Conservation (phyloP, 2,113 vertebrate species). For the Etheostoma cragini region DNA sequence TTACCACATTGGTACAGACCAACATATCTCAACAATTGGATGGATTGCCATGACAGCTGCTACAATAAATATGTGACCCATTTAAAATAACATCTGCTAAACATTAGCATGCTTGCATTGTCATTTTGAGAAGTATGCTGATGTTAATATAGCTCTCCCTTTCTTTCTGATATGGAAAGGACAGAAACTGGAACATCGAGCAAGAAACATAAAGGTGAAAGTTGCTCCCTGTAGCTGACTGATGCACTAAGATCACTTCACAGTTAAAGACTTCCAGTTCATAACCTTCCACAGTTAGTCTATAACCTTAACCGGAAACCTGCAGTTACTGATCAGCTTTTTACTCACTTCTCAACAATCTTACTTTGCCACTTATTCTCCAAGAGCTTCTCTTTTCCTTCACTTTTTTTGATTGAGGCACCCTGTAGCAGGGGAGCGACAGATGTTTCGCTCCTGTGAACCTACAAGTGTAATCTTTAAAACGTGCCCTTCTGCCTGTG, state of each 20-base stretch:
- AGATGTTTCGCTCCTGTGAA: constrained; percentile 57
- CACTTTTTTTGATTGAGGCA: constrained; percentile 30
- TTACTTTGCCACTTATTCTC: constrained; percentile 6
- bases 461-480: constrained; percentile 52
- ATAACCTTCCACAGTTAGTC: constrained; percentile 51
- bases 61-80: no score
- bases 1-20: no score
- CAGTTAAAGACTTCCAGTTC: constrained; percentile 56
- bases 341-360: background rate
- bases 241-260: background rate
- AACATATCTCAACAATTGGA: no score
- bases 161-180: background rate
- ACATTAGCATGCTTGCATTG: background rate
- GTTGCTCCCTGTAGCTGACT: background rate
- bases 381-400: constrained; percentile 28
- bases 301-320: constrained; percentile 57
- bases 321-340: constrained; percentile 51
- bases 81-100: background rate
- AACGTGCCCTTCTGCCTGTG: constrained; percentile 36
- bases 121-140: background rate
- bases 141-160: background rate
- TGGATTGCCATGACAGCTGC: background rate
- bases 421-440: constrained; percentile 30
- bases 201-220: constrained; percentile 9
- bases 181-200: background rate